These are phyloP conservation scores for Pemphigus obesinymphae DNA, from an alignment of 1,140 invertebrate genomes.

Conservation along the genomic window DNA sequence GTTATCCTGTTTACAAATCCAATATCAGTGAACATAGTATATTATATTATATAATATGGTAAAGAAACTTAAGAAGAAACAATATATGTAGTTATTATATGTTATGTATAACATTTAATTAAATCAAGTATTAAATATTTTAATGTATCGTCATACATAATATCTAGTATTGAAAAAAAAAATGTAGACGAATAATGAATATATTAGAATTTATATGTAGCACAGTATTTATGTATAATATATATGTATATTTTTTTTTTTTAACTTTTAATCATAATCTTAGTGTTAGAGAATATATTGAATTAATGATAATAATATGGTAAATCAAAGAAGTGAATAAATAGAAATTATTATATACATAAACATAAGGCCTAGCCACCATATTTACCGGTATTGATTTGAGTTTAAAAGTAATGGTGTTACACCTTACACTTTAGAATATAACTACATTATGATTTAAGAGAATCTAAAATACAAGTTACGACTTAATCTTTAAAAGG, in stretches of 20 bases:
- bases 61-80: slow-evolving; percentile 11
- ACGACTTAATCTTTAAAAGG: slow-evolving; percentile 8
- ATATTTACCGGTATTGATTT: background rate
- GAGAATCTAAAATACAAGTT: background rate
- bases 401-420: slow-evolving; percentile 5
- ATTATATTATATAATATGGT: background rate
- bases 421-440: slow-evolving; percentile 27
- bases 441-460: slow-evolving; percentile 31
- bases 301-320: background rate
- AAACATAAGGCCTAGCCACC: slow-evolving; percentile 6
- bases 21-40: background rate
- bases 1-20: background rate
- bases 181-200: background rate
- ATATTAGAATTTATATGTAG: background rate
- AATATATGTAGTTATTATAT: background rate
- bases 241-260: background rate
- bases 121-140: background rate
- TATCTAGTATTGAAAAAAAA: background rate
- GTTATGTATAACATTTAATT: background rate
- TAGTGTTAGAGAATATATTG: background rate
- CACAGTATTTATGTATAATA: background rate
- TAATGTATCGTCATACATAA: background rate
- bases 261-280: background rate
- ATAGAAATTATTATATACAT: slow-evolving; percentile 4
- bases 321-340: slow-evolving; percentile 24